Evolutionary conservation across 2,113 vertebrate species (phyloP).

Genomic region (Barnardius zonarius): DNA sequence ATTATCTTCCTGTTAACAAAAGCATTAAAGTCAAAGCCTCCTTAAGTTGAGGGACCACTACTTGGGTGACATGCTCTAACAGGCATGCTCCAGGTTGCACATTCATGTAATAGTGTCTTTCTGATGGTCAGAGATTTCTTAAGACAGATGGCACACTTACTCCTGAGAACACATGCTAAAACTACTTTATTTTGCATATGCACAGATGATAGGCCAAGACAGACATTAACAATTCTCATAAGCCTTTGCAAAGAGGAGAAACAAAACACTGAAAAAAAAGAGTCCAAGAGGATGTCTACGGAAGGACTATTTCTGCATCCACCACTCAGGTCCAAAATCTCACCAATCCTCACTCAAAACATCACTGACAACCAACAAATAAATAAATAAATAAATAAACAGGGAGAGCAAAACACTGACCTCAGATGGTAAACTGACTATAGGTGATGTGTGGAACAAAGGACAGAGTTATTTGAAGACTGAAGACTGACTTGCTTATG

Average conservation of each 20-base stretch:
- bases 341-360: not conserved
- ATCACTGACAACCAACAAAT: not conserved
- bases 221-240: not conserved
- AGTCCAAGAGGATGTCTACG: not conserved
- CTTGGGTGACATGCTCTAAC: not conserved
- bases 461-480: not conserved
- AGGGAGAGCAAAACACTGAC: not conserved
- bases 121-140: not conserved
- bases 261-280: not conserved
- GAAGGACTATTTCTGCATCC: not conserved
- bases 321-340: not conserved
- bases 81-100: not conserved
- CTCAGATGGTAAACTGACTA: not conserved
- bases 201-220: not conserved
- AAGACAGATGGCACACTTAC: not conserved
- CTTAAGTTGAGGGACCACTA: not conserved
- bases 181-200: not conserved
- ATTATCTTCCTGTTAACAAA: not conserved
- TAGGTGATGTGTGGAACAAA: not conserved
- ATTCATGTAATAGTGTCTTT: not conserved
- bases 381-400: no score
- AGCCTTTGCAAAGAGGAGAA: not conserved
- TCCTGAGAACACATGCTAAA: not conserved
- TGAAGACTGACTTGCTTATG: not conserved
- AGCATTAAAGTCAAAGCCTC: not conserved